phyloP scores from a whole-genome alignment of 2,888 invertebrate genomes.

The Tetragonula carbonaria region DNA sequence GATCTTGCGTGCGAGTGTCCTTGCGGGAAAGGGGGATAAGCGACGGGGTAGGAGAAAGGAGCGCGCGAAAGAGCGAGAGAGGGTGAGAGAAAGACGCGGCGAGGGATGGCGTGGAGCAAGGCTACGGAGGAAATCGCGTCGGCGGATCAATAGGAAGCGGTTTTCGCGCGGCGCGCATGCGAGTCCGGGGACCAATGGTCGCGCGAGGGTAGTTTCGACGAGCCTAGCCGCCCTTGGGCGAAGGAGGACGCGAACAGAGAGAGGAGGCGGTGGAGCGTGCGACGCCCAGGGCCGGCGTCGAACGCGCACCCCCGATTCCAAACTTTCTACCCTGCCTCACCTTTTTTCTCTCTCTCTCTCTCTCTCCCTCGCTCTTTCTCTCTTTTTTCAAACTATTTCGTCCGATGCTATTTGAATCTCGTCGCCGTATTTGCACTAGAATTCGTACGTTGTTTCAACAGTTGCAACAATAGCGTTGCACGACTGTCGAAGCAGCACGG shows the following conservation, averaged over 20 bases:
- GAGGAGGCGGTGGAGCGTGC: slow-evolving; percentile 54
- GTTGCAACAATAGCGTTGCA: neutral
- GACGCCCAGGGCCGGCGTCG: slow-evolving; percentile 76
- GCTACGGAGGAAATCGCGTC: slow-evolving; percentile 37
- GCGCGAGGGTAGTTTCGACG: slow-evolving; percentile 75
- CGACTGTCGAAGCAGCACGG: neutral
- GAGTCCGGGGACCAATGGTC: slow-evolving; percentile 75
- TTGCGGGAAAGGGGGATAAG: slow-evolving; percentile 58
- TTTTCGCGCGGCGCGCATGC: slow-evolving; percentile 77
- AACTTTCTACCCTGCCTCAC: slow-evolving; percentile 30
- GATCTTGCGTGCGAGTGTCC: slow-evolving; percentile 80
- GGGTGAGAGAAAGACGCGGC: slow-evolving; percentile 32
- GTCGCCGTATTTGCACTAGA: neutral
- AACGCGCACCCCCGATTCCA: slow-evolving; percentile 49
- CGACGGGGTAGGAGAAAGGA: slow-evolving; percentile 21
- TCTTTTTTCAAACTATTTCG: neutral
- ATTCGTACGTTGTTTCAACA: neutral
- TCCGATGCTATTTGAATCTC: neutral
- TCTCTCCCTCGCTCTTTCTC: neutral
- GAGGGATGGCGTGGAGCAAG: neutral
- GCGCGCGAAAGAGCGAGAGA: slow-evolving; percentile 14
- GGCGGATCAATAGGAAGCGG: slow-evolving; percentile 80
- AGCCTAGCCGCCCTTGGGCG: slow-evolving; percentile 70
- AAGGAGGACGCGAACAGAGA: slow-evolving; percentile 23
- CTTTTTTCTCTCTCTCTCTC: neutral